Evolutionary conservation across 92 coral and sea anemone species (phyloP).

Genomic region (Plumapathes pennacea): DNA sequence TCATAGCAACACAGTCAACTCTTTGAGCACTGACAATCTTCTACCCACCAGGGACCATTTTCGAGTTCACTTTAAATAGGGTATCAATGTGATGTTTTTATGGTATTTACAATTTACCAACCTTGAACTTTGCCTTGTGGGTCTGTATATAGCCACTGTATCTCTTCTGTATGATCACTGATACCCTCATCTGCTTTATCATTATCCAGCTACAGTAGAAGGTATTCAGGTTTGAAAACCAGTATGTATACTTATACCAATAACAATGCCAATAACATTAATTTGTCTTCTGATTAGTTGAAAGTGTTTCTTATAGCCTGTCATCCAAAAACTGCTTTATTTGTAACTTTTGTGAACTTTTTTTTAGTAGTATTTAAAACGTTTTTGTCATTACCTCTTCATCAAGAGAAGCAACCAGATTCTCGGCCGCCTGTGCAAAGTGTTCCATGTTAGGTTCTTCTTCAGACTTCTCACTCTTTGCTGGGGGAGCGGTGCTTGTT

Average conservation of each 20-base stretch:
- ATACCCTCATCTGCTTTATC: no score
- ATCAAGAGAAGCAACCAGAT: slow-evolving; percentile 82
- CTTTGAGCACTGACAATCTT: neutral
- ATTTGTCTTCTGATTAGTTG: no score
- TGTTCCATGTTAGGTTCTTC: slow-evolving; percentile 88
- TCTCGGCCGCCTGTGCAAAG: slow-evolving; percentile 90
- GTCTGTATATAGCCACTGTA: slow-evolving; percentile 92
- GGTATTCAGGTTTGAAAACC: no score
- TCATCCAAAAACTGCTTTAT: no score
- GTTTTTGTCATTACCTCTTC: slow-evolving; percentile 17
- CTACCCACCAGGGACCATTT: no score
- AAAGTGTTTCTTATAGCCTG: no score
- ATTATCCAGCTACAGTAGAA: no score
- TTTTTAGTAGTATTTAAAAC: no score
- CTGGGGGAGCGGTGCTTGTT: no score
- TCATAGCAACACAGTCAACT: neutral
- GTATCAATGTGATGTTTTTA: neutral
- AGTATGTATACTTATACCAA: neutral
- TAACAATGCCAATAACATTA: neutral
- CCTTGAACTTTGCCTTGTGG: slow-evolving; percentile 99
- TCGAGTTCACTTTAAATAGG: neutral
- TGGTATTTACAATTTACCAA: slow-evolving; percentile 2
- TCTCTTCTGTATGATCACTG: slow-evolving; percentile 74
- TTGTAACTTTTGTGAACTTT: no score
- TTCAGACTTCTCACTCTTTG: slow-evolving; percentile 27